phyloP scores from a whole-genome alignment of 1,140 invertebrate genomes.

The Zophobas atratus region DNA sequence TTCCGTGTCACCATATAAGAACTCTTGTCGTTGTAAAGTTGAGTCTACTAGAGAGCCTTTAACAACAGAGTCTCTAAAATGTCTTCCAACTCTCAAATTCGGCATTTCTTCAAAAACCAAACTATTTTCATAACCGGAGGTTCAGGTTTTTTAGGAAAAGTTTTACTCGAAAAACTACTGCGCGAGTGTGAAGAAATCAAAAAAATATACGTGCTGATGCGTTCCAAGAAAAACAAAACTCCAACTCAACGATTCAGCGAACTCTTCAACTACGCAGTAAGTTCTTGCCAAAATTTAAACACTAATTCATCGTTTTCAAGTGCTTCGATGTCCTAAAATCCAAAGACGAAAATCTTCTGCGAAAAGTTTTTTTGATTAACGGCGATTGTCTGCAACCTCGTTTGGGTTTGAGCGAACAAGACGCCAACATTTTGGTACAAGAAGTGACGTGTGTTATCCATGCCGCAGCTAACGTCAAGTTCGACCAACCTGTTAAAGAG shows the following conservation, averaged over 20 bases:
- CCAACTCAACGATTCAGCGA: constrained; percentile 74
- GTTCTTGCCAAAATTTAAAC: constrained; percentile 50
- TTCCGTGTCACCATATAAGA: too few relatives aligned
- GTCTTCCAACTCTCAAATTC: constrained; percentile 5
- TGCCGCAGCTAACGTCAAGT: too few relatives aligned
- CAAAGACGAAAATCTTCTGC: background rate
- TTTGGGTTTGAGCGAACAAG: constrained; percentile 1
- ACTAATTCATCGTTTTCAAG: constrained; percentile 33
- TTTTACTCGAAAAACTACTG: constrained; percentile 70
- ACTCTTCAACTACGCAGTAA: constrained; percentile 77
- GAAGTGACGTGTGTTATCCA: constrained; percentile 17
- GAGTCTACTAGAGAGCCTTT: too few relatives aligned
- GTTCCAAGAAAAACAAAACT: constrained; percentile 83
- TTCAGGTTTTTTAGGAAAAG: constrained; percentile 70
- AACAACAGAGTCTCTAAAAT: background rate
- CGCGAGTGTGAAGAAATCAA: constrained; percentile 72
- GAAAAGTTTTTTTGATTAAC: constrained; percentile 14
- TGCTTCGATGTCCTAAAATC: constrained; percentile 52
- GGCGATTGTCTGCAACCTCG: constrained; percentile 16
- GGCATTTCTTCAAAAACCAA: constrained; percentile 25
- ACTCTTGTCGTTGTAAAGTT: too few relatives aligned
- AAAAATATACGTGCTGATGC: constrained; percentile 75
- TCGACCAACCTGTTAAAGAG: constrained; percentile 51
- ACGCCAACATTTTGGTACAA: background rate
- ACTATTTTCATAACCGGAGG: constrained; percentile 40